Evolutionary conservation across 2,797 vertebrate genomes (phyloP).

Genomic region (Oreochromis grahami): DNA sequence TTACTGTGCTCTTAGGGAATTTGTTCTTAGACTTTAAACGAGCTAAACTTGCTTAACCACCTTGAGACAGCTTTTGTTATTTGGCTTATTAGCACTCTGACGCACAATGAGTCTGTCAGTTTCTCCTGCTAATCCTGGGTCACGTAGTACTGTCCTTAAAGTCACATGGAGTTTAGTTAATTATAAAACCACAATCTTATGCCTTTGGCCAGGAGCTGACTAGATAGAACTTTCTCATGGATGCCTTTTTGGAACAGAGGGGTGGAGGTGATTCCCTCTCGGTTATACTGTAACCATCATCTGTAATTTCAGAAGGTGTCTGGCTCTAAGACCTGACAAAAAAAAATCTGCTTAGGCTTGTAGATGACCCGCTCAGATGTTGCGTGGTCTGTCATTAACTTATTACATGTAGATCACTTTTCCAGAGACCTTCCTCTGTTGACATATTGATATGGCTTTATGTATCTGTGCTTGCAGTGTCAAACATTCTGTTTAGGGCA

Average conservation of each 20-base stretch:
- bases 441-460: not conserved
- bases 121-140: not conserved
- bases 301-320: slow-evolving; percentile 54
- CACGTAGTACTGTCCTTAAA: not conserved
- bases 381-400: not conserved
- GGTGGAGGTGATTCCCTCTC: not conserved
- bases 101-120: not conserved
- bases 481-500: slow-evolving; percentile 7
- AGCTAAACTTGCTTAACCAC: not conserved
- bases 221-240: not conserved
- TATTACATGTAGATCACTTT: slow-evolving; percentile 23
- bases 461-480: not conserved
- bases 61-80: not conserved
- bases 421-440: not conserved
- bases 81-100: not conserved
- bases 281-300: not conserved
- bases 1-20: not conserved
- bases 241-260: not conserved
- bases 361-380: not conserved
- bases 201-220: not conserved
- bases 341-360: not conserved
- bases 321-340: not conserved
- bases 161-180: not conserved
- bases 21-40: not conserved
- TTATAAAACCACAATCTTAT: not conserved